phyloP scores from a whole-genome alignment of 2,113 vertebrate genomes.

The Uropsilus gracilis region DNA sequence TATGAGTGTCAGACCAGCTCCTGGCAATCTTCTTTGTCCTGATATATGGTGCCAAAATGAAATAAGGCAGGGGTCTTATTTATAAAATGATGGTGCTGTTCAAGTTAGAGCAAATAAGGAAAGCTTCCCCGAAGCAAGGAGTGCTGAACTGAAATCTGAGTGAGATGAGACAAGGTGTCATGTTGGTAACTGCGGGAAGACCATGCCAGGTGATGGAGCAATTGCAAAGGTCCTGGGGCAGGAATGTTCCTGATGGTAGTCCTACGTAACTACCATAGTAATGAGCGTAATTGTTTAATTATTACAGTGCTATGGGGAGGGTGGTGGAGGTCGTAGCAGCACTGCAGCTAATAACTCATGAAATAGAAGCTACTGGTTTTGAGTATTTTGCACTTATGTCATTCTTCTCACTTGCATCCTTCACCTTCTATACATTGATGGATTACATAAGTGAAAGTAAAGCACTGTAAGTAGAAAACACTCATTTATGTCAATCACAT shows the following conservation, averaged over 20 bases:
- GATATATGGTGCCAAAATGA: not conserved
- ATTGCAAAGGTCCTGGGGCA: not conserved
- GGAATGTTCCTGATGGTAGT: too few relatives aligned
- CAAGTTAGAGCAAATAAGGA: too few relatives aligned
- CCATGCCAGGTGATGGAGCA: not conserved
- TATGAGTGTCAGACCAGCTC: not conserved
- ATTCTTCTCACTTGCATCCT: not conserved
- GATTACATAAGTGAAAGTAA: not conserved
- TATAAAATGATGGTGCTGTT: fast-evolving
- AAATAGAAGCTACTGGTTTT: not conserved
- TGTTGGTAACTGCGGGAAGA: not conserved
- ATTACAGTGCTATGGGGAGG: not conserved
- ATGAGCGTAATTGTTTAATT: too few relatives aligned
- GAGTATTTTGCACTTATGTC: not conserved
- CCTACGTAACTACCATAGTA: fast-evolving
- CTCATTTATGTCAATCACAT: not conserved
- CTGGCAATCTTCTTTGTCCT: not conserved
- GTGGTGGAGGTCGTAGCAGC: not conserved
- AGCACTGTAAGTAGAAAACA: not conserved
- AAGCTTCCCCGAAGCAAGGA: not conserved
- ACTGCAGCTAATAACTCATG: too few relatives aligned
- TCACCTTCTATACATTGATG: not conserved
- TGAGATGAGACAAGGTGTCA: not conserved
- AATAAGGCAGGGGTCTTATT: not conserved
- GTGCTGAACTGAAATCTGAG: not conserved